Conservation (phyloP, 2,113 vertebrate genomes). For the Bubo scandiacus region DNA sequence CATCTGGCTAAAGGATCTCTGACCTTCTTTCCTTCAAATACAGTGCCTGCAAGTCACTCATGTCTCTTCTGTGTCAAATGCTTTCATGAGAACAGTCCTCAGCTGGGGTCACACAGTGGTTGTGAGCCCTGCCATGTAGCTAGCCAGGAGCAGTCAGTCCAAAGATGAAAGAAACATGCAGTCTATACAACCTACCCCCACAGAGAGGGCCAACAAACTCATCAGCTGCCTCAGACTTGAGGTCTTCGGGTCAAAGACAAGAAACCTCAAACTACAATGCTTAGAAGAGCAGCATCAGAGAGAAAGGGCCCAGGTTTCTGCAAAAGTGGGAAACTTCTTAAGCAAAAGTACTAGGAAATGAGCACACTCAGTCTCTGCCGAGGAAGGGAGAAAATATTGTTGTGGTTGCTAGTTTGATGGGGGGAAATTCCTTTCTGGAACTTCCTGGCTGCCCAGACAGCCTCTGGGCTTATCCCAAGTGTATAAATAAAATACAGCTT, state of each 20-base stretch:
- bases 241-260: background rate
- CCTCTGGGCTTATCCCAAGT: background rate
- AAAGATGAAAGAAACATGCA: background rate
- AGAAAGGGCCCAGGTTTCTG: background rate
- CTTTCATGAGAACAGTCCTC: background rate
- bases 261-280: background rate
- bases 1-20: background rate
- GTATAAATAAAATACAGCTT: constrained; percentile 7
- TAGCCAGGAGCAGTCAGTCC: background rate
- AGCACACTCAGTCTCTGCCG: background rate
- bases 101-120: background rate
- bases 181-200: background rate
- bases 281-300: background rate
- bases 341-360: background rate
- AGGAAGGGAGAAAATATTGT: background rate
- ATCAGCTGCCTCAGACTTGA: background rate
- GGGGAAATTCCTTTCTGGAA: constrained; percentile 29
- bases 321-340: background rate
- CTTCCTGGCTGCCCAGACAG: constrained; percentile 14
- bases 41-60: background rate
- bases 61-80: background rate
- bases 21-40: background rate
- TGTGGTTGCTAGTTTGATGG: background rate
- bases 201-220: background rate
- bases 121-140: background rate